These are phyloP conservation scores for Pteronura brasiliensis DNA, from an alignment of 2,113 vertebrate genomes.

Conservation along the genomic window DNA sequence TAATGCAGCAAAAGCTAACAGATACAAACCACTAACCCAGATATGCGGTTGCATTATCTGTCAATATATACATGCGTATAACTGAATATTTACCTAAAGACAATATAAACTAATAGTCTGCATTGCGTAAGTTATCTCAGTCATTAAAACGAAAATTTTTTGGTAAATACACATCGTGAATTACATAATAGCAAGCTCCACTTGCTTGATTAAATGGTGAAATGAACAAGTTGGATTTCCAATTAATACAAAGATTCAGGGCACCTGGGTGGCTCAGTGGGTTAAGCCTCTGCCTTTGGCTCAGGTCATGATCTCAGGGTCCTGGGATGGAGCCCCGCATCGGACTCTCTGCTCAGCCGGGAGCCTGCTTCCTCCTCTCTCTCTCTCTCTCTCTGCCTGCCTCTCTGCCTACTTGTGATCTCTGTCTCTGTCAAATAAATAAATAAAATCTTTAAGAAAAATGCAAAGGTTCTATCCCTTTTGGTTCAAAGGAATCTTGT, in stretches of 20 bases:
- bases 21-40: not conserved
- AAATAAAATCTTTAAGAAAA: too few species aligned
- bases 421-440: too few species aligned
- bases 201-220: not conserved
- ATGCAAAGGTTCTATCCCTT: not conserved
- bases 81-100: not conserved
- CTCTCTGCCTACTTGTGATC: too few species aligned
- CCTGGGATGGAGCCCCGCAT: too few species aligned
- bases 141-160: constrained; percentile 25
- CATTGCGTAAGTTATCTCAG: not conserved
- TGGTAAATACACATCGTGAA: not conserved
- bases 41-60: not conserved
- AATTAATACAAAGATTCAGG: not conserved
- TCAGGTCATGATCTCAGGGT: too few species aligned
- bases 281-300: too few species aligned
- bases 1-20: not conserved
- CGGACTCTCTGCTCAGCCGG: too few species aligned
- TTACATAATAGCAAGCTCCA: not conserved
- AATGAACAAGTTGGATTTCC: not conserved
- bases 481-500: not conserved
- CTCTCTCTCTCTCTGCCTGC: too few species aligned
- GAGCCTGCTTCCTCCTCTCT: too few species aligned
- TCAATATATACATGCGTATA: not conserved
- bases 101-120: not conserved
- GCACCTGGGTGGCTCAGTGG: too few species aligned